Percentiles rank a stretch among this genome's conserved stretches.
phyloP scores from a whole-genome alignment of 2,797 vertebrate species.

The Micrastur ruficollis region DNA sequence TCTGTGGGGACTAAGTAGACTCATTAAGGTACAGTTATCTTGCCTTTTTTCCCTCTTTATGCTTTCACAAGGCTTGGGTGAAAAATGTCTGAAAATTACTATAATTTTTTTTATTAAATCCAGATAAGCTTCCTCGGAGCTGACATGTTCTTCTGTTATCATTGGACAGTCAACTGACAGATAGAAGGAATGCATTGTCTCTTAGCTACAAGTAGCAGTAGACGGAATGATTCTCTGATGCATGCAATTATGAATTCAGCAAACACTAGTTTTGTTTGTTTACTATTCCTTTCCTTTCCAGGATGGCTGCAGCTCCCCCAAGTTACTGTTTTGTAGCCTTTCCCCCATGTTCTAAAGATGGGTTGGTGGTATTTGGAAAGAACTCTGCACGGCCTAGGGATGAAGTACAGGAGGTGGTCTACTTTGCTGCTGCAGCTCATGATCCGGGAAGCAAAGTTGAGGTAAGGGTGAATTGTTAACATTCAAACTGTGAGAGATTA shows the following conservation, averaged over 20 bases:
- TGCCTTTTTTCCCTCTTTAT: not conserved
- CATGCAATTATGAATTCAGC: not conserved
- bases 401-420: slow-evolving; percentile 81
- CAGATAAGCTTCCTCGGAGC: not conserved
- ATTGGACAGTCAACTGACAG: not conserved
- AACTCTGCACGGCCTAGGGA: slow-evolving; percentile 81
- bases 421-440: slow-evolving; percentile 70
- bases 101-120: not conserved
- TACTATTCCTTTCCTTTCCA: slow-evolving; percentile 36
- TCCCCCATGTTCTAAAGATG: slow-evolving; percentile 75
- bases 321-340: slow-evolving; percentile 81
- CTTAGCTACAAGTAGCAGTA: not conserved
- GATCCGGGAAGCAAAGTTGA: slow-evolving; percentile 77
- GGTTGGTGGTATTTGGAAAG: slow-evolving; percentile 79
- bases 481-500: not conserved
- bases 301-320: slow-evolving; percentile 78
- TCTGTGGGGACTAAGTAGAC: not conserved
- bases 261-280: not conserved
- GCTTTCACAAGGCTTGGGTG: not conserved
- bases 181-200: not conserved
- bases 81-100: not conserved
- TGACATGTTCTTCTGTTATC: not conserved
- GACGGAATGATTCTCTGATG: not conserved
- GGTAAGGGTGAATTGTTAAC: slow-evolving; percentile 58
- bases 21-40: not conserved